Conservation (phyloP, 2,888 invertebrate species). For the Standfussiana lucernea region DNA sequence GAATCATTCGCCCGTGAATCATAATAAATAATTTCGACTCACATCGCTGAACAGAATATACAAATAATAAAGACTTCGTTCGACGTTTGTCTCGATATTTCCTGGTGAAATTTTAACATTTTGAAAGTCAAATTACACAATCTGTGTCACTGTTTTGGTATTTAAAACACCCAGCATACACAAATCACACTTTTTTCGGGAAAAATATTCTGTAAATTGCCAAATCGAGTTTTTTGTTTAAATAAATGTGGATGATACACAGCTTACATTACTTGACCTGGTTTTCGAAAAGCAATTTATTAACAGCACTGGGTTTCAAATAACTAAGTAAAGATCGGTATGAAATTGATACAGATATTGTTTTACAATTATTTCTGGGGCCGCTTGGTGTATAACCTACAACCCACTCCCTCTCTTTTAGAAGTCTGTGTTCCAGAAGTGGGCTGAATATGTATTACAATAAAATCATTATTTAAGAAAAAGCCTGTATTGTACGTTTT, state of each 20-base stretch:
- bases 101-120: neutral
- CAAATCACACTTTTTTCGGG: neutral
- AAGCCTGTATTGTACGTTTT: neutral
- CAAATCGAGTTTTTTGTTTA: neutral
- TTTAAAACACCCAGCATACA: constrained; percentile 18
- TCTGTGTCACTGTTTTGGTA: constrained; percentile 18
- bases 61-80: neutral
- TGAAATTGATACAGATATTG: neutral
- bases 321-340: constrained; percentile 4
- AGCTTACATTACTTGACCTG: constrained; percentile 4
- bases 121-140: constrained; percentile 26
- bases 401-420: neutral
- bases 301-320: constrained; percentile 18
- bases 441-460: neutral
- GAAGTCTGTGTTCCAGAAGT: neutral
- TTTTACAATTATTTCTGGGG: neutral
- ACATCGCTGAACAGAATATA: constrained; percentile 1
- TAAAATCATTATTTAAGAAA: neutral
- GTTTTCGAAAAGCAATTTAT: constrained; percentile 22
- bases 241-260: neutral
- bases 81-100: neutral
- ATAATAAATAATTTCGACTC: constrained; percentile 30
- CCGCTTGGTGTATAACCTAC: neutral
- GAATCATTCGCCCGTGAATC: constrained; percentile 38
- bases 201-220: constrained; percentile 11